Evolutionary conservation across 2,888 invertebrate species (phyloP), one percentile per base, ranked within the genome.

Genomic region (Leistus spinibarbis): DNA sequence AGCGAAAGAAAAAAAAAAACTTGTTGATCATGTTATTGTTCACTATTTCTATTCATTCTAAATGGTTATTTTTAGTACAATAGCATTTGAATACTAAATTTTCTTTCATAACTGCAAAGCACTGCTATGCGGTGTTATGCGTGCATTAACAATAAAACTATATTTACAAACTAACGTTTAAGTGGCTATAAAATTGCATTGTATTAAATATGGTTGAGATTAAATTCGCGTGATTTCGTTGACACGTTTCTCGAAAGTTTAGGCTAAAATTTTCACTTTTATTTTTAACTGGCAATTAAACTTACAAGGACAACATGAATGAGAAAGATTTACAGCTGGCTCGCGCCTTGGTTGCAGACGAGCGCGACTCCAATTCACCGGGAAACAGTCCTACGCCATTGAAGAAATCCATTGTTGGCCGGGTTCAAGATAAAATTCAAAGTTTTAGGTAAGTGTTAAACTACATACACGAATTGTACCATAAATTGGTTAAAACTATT

Each of bases 291-390:
- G 7, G 20, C 19, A 60, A 54, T 60, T 60, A 60, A 60, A 19
- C 10, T 60, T 23, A 3, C 66, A 65, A 72, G 66, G 72, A 24
- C 72, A 76, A 60, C 67, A 91, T 94, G 92, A 91, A 93, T 85
- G 93, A 93, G 84, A 89, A 90, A 82, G 92, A 93, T 83, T 83
- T 95, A 77, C 89, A 91, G 79, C 86, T 94, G 81, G 94, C 94
- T 3, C 90, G 91, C 76, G 92, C 92, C 13, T 86, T 94, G 81
- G 91, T 91, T 10, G 89, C 89, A 0, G 89, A 90, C 82, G 87
- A 86, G 76, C 82, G 85, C 69, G 87, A 84, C 77, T 77, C 80
- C 40, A 79, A 79, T 71, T 89, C 89, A 1, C 89, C 90, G 0
- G 89, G 89, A 5, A 89, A 88, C 22, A 90, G 90, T 0, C 91